These are phyloP conservation scores for Napeogenes inachia DNA, from an alignment of 2,888 invertebrate species.

Conservation along the genomic window DNA sequence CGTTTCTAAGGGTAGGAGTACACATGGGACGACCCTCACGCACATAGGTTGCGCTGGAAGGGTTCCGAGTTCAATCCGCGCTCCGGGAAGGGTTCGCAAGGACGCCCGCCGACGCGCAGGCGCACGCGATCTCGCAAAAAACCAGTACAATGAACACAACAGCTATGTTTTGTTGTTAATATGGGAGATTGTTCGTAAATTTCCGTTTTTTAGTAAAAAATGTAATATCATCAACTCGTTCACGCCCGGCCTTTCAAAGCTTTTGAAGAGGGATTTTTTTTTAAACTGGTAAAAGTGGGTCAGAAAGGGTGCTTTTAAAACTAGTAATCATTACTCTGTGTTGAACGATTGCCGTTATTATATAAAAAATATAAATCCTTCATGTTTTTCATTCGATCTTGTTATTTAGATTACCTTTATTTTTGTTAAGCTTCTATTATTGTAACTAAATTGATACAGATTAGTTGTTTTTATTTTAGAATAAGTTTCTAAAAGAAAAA, in stretches of 20 bases:
- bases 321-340: slow-evolving; percentile 73
- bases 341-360: slow-evolving; percentile 76
- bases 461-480: too few relatives aligned
- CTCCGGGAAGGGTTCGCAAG: slow-evolving; percentile 73
- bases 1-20: slow-evolving; percentile 37
- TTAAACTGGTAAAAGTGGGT: slow-evolving; percentile 76
- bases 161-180: slow-evolving; percentile 75
- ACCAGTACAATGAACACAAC: slow-evolving; percentile 68
- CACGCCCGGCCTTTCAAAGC: slow-evolving; percentile 75
- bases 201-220: slow-evolving; percentile 67
- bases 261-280: slow-evolving; percentile 72
- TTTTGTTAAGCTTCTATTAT: too few relatives aligned
- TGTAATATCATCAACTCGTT: slow-evolving; percentile 78
- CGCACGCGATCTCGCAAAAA: slow-evolving; percentile 75
- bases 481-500: too few relatives aligned
- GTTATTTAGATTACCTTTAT: too few relatives aligned
- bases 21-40: slow-evolving; percentile 54
- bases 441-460: too few relatives aligned
- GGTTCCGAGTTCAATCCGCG: slow-evolving; percentile 68
- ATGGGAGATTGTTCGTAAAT: slow-evolving; percentile 76
- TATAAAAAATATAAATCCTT: slow-evolving; percentile 30
- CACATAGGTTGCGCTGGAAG: slow-evolving; percentile 60
- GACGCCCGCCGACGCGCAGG: slow-evolving; percentile 74
- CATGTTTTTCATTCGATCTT: slow-evolving; percentile 10
- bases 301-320: slow-evolving; percentile 77